Evolutionary conservation across 2,797 vertebrate genomes (phyloP), one percentile per base, ranked within the genome.

Genomic region (Hydrocynus forskahlii): DNA sequence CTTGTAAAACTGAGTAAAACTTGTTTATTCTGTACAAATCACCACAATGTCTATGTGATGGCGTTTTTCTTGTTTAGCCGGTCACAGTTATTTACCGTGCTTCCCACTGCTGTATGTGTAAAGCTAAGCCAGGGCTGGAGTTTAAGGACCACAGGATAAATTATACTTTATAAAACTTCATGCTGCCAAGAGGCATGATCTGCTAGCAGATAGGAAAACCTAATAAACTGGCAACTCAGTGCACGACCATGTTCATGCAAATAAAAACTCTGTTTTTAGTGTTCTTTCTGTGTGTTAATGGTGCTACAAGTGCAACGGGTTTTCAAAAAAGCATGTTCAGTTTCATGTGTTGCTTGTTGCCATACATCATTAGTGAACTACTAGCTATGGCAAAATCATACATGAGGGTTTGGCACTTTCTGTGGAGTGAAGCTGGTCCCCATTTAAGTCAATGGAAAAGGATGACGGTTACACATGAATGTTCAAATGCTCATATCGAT

Each of bases 401-500:
- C 40, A 54, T 45, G 59, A 76, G 29, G 55, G 62, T 57, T 66
- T 54, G 84, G 59, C 4, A 66, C 71, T 88, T 79, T 68, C 79
- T 62, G 19, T 84, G 80, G 52, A 50, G 25, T 38, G 16, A 69
- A 83, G 72, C 64, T 12, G 29, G 88, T 66, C 82, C 19, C 5
- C 70, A 60, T 52, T 19, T 16, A 75, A 73, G 50, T 52, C 12
- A 74, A 57, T 78, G 66, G 43, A 1, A 45, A 79, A 86, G 86
- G 76, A 76, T 77, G 88, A 84, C 76, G 81, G 73, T 84, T 84
- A 83, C 75, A 83, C 84, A 81, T 67, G 83, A 88, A 75, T 80
- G 62, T 75, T 88, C 84, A 85, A 79, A 63, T 21, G 68, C 52
- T 45, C 52, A 21, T 23, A 71, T 62, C 5, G 13, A 64, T 10